Conservation (phyloP, 2,888 invertebrate species). For the Drosophila nr. perissopoda region DNA sequence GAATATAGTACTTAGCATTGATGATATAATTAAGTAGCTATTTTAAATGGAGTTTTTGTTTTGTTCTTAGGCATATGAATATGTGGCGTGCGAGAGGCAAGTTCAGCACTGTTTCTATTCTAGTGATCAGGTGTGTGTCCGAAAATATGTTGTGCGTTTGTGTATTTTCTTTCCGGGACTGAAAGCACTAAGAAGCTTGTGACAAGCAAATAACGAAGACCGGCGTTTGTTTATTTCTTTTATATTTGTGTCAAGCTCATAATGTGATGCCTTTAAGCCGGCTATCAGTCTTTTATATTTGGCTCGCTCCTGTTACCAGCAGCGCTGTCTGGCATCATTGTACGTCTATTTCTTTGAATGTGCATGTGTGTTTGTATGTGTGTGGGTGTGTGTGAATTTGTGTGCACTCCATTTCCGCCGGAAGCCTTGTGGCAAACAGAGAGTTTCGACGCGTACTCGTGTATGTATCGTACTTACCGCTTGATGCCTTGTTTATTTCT, state of each 20-base stretch:
- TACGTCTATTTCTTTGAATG: slow-evolving; percentile 41
- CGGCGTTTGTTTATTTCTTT: slow-evolving; percentile 57
- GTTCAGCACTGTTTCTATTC: slow-evolving; percentile 1
- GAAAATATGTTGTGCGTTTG: slow-evolving; percentile 6
- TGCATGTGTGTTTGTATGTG: slow-evolving; percentile 14
- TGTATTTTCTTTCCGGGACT: slow-evolving; percentile 13
- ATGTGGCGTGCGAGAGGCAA: not conserved
- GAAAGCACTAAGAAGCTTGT: slow-evolving; percentile 27
- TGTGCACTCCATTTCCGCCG: slow-evolving; percentile 73
- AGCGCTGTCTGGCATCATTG: slow-evolving; percentile 42
- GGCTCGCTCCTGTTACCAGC: slow-evolving; percentile 42
- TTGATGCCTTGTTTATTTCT: slow-evolving; percentile 75
- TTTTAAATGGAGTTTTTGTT: not conserved
- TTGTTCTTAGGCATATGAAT: not conserved
- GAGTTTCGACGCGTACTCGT: slow-evolving; percentile 45
- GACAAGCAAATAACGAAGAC: slow-evolving; percentile 53
- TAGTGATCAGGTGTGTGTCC: slow-evolving; percentile 6
- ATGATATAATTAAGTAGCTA: not conserved
- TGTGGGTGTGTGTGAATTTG: slow-evolving; percentile 18
- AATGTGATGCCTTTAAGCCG: slow-evolving; percentile 71
- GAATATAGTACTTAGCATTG: no score
- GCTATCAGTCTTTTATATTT: slow-evolving; percentile 74
- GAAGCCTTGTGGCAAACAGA: slow-evolving; percentile 65
- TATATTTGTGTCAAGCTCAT: slow-evolving; percentile 71
- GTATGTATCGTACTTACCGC: slow-evolving; percentile 64